Percentiles rank a stretch among this genome's conserved stretches.
Conservation (phyloP, 2,797 vertebrate species). For the Apodemus agrarius region DNA sequence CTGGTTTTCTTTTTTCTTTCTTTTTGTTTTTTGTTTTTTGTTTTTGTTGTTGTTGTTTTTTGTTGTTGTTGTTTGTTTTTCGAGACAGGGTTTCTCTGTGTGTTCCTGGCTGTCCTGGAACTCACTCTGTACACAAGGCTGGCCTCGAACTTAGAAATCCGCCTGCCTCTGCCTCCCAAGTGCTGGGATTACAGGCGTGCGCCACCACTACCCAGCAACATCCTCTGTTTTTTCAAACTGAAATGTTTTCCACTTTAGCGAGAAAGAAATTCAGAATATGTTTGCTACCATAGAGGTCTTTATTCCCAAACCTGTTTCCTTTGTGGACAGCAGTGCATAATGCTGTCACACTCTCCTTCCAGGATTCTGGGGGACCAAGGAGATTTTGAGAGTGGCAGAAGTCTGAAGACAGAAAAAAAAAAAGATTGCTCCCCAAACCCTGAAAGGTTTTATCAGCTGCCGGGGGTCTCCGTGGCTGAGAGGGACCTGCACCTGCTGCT, state of each 20-base stretch:
- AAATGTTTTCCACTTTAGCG: not conserved
- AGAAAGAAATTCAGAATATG: not conserved
- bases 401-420: not conserved
- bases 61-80: no score
- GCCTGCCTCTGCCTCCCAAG: no score
- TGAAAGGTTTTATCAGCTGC: not conserved
- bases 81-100: no score
- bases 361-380: not conserved
- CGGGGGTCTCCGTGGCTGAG: not conserved
- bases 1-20: no score
- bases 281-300: not conserved
- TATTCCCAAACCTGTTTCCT: not conserved
- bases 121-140: no score
- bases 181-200: no score
- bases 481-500: constrained; percentile 46
- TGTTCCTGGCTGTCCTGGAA: no score
- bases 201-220: no score
- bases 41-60: no score
- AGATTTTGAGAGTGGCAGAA: not conserved
- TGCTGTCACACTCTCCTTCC: not conserved
- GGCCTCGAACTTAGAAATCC: no score
- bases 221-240: not conserved
- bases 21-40: no score
- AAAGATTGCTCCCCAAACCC: not conserved
- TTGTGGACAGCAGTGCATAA: not conserved